Percentiles rank a stretch among this genome's conserved stretches.
Conservation (phyloP, 1,140 invertebrate species). For the Proales similis region DNA sequence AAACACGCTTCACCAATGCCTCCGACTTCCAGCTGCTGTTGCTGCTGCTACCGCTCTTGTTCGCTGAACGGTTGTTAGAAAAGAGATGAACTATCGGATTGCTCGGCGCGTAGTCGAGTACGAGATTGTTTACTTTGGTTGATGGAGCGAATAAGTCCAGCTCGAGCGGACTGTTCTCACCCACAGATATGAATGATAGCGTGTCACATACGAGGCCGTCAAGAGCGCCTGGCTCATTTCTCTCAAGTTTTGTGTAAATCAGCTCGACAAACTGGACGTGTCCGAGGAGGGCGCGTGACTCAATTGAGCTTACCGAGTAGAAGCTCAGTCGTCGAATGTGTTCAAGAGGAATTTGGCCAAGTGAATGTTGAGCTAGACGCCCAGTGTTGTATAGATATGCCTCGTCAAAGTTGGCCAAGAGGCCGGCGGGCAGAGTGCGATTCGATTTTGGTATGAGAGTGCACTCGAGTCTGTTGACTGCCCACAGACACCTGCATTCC, state of each 20-base stretch:
- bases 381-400: too few species aligned
- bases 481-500: too few species aligned
- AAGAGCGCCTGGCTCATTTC: constrained; percentile 9
- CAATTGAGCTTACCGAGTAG: too few species aligned
- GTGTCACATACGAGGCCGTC: constrained; percentile 1
- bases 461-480: too few species aligned
- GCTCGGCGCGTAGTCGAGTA: constrained; percentile 25
- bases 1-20: constrained; percentile 8
- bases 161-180: constrained; percentile 14
- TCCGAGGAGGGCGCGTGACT: too few species aligned
- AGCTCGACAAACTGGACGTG: constrained; percentile 23
- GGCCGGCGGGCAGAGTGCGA: too few species aligned
- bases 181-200: constrained; percentile 27
- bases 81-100: constrained; percentile 9
- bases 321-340: too few species aligned
- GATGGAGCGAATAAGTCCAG: constrained; percentile 2
- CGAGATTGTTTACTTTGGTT: not conserved
- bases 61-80: not conserved
- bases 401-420: too few species aligned
- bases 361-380: too few species aligned
- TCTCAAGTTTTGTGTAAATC: constrained; percentile 13
- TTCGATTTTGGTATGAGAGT: too few species aligned
- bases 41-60: constrained; percentile 1
- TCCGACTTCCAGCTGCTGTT: constrained; percentile 1
- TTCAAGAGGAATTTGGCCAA: too few species aligned